Percentiles rank a stretch among this genome's conserved stretches.
phyloP scores from a whole-genome alignment of 2,113 vertebrate species.

The Silurus meridionalis region DNA sequence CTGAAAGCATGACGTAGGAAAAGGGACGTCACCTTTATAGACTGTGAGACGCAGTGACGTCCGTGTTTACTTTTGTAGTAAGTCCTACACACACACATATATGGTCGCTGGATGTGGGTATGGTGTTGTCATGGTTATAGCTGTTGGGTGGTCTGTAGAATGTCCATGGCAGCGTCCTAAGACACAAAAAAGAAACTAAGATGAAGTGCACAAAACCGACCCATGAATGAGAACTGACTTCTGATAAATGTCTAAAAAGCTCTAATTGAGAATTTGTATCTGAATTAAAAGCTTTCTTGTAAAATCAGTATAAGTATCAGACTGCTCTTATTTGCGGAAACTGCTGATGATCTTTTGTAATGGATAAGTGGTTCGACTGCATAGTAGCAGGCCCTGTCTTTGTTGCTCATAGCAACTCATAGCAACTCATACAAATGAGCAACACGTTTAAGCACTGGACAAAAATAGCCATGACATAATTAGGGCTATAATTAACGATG shows the following conservation, averaged over 20 bases:
- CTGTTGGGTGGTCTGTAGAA: conserved; percentile 32
- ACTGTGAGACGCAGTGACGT: conserved; percentile 39
- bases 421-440: conserved; percentile 39
- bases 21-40: conserved; percentile 34
- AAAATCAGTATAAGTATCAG: neutral
- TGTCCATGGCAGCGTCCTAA: conserved; percentile 26
- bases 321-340: neutral
- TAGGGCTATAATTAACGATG: conserved; percentile 40
- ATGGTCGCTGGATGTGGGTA: neutral
- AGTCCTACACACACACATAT: conserved; percentile 1
- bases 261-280: neutral
- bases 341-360: neutral
- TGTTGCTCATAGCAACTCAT: conserved; percentile 35
- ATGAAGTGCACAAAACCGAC: neutral
- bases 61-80: conserved; percentile 31
- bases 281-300: neutral
- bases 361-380: neutral
- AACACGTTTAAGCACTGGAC: conserved; percentile 16
- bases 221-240: neutral
- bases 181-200: conserved; percentile 21
- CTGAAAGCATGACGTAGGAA: conserved; percentile 33
- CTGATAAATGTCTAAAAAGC: neutral
- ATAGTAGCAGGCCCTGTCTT: conserved; percentile 4
- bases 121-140: conserved; percentile 47
- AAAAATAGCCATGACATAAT: conserved; percentile 38